Conservation (phyloP, 64 coral and sea anemone species). For the Trachythela sp. region DNA sequence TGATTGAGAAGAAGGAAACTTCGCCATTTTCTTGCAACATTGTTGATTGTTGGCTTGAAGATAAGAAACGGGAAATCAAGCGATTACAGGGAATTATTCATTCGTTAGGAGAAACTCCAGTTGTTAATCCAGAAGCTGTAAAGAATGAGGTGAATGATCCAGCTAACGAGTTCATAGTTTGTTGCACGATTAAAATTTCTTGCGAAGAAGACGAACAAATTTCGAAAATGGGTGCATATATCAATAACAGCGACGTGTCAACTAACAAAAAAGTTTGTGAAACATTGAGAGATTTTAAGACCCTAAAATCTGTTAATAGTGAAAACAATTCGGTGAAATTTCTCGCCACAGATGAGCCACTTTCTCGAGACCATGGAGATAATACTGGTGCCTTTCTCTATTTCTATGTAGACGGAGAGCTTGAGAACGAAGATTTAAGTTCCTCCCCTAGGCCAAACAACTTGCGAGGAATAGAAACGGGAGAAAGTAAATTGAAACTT, state of each 20-base stretch:
- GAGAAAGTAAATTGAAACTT: not conserved
- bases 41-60: slow-evolving; percentile 22
- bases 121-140: slow-evolving; percentile 47
- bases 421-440: slow-evolving; percentile 26
- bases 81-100: slow-evolving; percentile 6
- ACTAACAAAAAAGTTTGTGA: slow-evolving; percentile 17
- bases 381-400: slow-evolving; percentile 27
- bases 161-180: slow-evolving; percentile 25
- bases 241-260: not conserved
- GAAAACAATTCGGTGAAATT: slow-evolving; percentile 20
- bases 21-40: slow-evolving; percentile 31
- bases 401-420: slow-evolving; percentile 1
- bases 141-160: slow-evolving; percentile 23
- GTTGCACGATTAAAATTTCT: slow-evolving; percentile 35
- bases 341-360: slow-evolving; percentile 41
- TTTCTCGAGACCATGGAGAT: not conserved
- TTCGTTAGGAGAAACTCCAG: slow-evolving; percentile 14
- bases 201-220: slow-evolving; percentile 26
- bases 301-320: slow-evolving; percentile 32
- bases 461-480: not conserved
- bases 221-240: slow-evolving; percentile 22
- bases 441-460: not conserved
- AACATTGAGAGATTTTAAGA: slow-evolving; percentile 18
- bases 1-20: slow-evolving; percentile 27
- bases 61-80: slow-evolving; percentile 37